Conservation (phyloP, 2,888 invertebrate species). For the Heliconius aoede region DNA sequence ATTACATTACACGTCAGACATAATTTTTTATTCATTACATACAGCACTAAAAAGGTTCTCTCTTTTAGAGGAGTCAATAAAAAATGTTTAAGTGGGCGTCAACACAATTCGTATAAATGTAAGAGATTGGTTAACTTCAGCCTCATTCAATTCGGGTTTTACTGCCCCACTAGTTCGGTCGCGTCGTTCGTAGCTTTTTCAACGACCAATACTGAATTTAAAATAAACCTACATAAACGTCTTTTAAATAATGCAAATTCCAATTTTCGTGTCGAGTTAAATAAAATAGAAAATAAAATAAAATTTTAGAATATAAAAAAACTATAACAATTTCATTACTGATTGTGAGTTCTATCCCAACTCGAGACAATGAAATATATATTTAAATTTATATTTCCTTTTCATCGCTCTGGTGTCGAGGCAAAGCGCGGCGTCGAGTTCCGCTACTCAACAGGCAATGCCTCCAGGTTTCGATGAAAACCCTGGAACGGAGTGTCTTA, state of each 20-base stretch:
- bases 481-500: too few relatives aligned
- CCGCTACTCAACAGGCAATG: too few relatives aligned
- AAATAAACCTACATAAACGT: constrained; percentile 36
- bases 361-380: too few relatives aligned
- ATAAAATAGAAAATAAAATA: constrained; percentile 36
- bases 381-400: too few relatives aligned
- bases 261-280: constrained; percentile 30
- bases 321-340: too few relatives aligned
- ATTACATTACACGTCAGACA: background rate
- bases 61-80: constrained; percentile 13
- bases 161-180: constrained; percentile 20
- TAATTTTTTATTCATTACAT: background rate
- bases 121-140: constrained; percentile 33
- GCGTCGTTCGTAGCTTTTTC: constrained; percentile 26
- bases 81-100: constrained; percentile 21
- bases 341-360: too few relatives aligned
- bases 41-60: constrained; percentile 9
- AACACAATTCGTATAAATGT: constrained; percentile 32
- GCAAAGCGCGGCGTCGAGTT: too few relatives aligned
- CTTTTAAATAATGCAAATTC: constrained; percentile 38
- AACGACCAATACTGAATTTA: constrained; percentile 34
- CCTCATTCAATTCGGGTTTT: constrained; percentile 23
- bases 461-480: too few relatives aligned
- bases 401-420: too few relatives aligned
- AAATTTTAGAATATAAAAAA: constrained; percentile 34